phyloP scores from a whole-genome alignment of 2,113 vertebrate species.

The Parotia lawesii region DNA sequence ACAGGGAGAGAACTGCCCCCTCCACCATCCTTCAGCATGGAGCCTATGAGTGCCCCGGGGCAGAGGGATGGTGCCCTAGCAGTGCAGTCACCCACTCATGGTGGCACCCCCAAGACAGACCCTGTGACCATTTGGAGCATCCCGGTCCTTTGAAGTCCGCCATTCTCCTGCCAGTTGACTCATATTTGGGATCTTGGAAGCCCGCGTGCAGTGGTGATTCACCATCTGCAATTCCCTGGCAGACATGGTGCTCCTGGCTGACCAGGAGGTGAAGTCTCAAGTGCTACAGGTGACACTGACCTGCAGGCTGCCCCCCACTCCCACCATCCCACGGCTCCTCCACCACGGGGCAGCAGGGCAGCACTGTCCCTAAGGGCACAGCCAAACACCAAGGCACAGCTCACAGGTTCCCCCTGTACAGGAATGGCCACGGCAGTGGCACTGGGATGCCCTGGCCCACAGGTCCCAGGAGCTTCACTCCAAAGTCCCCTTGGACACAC shows the following conservation, averaged over 20 bases:
- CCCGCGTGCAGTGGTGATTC: neutral
- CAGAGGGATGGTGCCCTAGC: neutral
- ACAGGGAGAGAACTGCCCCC: neutral
- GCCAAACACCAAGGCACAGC: neutral
- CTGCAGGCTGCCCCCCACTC: accelerated
- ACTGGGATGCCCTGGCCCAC: accelerated
- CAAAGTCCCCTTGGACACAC: neutral
- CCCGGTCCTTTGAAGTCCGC: neutral
- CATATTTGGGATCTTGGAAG: neutral
- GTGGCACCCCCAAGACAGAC: neutral
- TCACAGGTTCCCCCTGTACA: accelerated
- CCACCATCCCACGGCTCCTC: accelerated
- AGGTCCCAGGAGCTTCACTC: accelerated
- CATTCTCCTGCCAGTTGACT: conserved; percentile 21
- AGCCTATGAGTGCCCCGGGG: accelerated
- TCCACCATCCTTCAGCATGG: accelerated
- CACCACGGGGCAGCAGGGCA: accelerated
- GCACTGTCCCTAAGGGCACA: accelerated
- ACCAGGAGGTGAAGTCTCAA: neutral
- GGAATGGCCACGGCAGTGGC: neutral
- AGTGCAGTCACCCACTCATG: accelerated
- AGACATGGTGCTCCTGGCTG: neutral
- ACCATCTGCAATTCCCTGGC: conserved; percentile 4
- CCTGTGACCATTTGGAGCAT: accelerated
- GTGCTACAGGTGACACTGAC: neutral